These are phyloP conservation scores for Dendropsophus ebraccatus DNA, from an alignment of 2,113 vertebrate genomes.

Conservation along the genomic window DNA sequence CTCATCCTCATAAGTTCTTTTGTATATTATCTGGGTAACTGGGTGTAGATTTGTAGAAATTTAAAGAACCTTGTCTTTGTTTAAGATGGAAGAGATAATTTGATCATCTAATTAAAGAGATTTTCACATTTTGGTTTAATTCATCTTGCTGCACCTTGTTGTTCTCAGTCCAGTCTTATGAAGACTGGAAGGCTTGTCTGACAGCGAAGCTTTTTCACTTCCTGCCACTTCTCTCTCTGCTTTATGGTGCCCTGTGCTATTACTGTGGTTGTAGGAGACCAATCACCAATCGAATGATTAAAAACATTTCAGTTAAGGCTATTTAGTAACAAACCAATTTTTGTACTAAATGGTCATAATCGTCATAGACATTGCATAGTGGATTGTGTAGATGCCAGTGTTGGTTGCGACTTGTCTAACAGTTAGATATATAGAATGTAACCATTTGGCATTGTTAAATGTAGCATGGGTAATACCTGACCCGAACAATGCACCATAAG, in stretches of 20 bases:
- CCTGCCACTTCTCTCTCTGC: constrained; percentile 68
- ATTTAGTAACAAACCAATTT: neutral
- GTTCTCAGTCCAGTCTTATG: constrained; percentile 86
- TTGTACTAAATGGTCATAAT: neutral
- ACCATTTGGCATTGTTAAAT: neutral
- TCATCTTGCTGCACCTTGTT: constrained; percentile 93
- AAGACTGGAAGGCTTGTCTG: constrained; percentile 86
- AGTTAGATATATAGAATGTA: neutral
- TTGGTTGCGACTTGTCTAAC: neutral
- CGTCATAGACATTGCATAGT: neutral
- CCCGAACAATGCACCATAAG: neutral
- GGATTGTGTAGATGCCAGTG: neutral
- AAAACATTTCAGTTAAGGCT: too few relatives aligned
- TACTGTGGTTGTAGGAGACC: constrained; percentile 63
- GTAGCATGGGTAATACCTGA: neutral
- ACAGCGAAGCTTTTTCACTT: constrained; percentile 81
- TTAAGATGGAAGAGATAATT: constrained; percentile 55
- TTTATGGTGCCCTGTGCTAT: constrained; percentile 69
- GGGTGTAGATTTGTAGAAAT: constrained; percentile 42
- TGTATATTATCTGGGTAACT: constrained; percentile 51
- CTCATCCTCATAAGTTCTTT: constrained; percentile 10
- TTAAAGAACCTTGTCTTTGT: constrained; percentile 12
- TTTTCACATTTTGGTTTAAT: constrained; percentile 71
- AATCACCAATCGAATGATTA: constrained; percentile 64
- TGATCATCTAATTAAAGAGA: constrained; percentile 16